phyloP scores from a whole-genome alignment of 1,140 invertebrate genomes.

The Drosophila paulistorum region DNA sequence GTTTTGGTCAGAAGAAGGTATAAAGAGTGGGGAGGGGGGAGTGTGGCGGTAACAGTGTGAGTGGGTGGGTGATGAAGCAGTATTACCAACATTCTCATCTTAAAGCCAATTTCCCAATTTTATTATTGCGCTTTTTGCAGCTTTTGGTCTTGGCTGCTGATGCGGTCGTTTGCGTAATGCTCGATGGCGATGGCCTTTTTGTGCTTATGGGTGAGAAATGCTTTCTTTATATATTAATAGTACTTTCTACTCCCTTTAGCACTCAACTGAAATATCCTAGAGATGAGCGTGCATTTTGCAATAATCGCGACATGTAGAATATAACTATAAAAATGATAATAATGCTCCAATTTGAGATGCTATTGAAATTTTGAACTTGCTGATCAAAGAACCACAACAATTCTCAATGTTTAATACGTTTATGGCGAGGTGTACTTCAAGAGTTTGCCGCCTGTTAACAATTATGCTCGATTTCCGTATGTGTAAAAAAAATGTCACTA shows the following conservation, averaged over 20 bases:
- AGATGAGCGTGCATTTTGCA: constrained; percentile 30
- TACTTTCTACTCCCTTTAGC: constrained; percentile 70
- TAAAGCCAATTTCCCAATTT: constrained; percentile 77
- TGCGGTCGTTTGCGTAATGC: constrained; percentile 77
- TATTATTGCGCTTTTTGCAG: constrained; percentile 77
- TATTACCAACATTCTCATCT: constrained; percentile 44
- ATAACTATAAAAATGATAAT: neutral
- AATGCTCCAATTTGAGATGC: no score
- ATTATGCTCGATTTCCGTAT: no score
- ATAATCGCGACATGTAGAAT: constrained; percentile 4
- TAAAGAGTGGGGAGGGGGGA: neutral
- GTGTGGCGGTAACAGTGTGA: neutral
- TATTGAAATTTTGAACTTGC: no score
- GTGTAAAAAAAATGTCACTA: no score
- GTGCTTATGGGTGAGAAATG: constrained; percentile 77
- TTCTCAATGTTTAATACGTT: no score
- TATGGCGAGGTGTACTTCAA: no score
- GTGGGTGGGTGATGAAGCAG: neutral
- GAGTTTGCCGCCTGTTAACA: no score
- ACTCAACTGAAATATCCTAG: constrained; percentile 51
- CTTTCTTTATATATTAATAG: constrained; percentile 80
- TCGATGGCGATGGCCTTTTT: constrained; percentile 72
- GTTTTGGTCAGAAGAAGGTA: constrained; percentile 14
- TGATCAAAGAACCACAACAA: no score
- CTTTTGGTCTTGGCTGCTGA: constrained; percentile 52